phyloP scores from a whole-genome alignment of 1,140 invertebrate genomes.

The Calycopis cecrops region DNA sequence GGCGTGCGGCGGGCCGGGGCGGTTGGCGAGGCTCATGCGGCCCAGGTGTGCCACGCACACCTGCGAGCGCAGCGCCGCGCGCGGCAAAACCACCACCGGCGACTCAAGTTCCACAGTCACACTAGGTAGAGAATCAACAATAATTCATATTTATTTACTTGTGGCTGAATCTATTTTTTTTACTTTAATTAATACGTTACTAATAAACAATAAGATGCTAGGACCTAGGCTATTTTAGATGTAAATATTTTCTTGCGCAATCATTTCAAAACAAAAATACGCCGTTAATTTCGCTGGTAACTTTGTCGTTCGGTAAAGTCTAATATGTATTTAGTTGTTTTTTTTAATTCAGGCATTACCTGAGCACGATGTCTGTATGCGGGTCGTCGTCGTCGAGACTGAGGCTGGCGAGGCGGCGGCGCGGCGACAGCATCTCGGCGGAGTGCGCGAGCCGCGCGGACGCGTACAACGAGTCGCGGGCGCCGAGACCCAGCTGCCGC shows the following conservation, averaged over 20 bases:
- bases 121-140: conserved; percentile 48
- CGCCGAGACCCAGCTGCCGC: conserved; percentile 91
- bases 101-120: conserved; percentile 89
- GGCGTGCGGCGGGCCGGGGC: conserved; percentile 47
- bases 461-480: conserved; percentile 72
- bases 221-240: too few relatives aligned
- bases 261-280: too few relatives aligned
- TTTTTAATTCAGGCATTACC: conserved; percentile 27
- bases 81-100: conserved; percentile 91
- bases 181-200: too few relatives aligned
- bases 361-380: conserved; percentile 47
- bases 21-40: conserved; percentile 84
- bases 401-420: conserved; percentile 55
- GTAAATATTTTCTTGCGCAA: too few relatives aligned
- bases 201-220: too few relatives aligned
- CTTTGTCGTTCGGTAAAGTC: too few relatives aligned
- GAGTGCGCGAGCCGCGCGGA: conserved; percentile 74
- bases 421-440: conserved; percentile 59
- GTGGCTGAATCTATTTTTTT: too few relatives aligned
- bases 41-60: conserved; percentile 96
- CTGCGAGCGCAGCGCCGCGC: conserved; percentile 84
- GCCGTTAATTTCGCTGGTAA: too few relatives aligned
- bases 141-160: too few relatives aligned
- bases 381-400: conserved; percentile 57
- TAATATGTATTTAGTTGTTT: background rate